Base-by-base conservation (phyloP, 1,140 invertebrate species). In the Lineus longissimus region DNA sequence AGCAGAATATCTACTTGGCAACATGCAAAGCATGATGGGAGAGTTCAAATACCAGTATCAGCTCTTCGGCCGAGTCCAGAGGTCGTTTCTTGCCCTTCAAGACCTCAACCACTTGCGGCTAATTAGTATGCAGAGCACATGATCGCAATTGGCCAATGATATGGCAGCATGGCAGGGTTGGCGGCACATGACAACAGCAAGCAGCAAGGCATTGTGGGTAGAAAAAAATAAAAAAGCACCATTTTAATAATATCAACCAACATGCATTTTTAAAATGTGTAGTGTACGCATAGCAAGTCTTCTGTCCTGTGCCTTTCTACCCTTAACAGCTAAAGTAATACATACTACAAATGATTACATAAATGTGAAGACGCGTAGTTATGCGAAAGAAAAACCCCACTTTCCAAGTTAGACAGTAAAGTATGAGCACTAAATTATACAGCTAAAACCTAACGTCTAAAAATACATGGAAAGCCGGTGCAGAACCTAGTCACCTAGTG, bases 31-130 rank as follows among this genome's bases (percentile, higher is more conserved):
- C 80, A 78, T 80, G 73, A 79, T 76, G 78, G 76, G 75, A 76
- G 33, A 36, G 6, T 36, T 36, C 33, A 71, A 88, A 89, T 93
- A 93, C 91, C 91, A 92, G 90, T 89, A 92, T 87, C 86, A 93
- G 86, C 86, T 93, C 91, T 85, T 90, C 90, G 81, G 84, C 87
- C 85, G 88, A 87, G 85, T 90, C 88, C 84, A 88, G 88, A 84
- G 87, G 86, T 84, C 89, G 88, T 87, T 92, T 92, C 89, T 92
- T 91, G 87, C 90, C 89, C 83, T 89, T 86, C 86, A 82, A 72
- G 64, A 81, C 78, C 75, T 82, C 80, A 70, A 82, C 78, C 77
- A 79, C 76, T 78, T 76, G 79, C 72, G 78, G 81, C 79, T 82
- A 81, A 81, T 80, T 81, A 79, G 76, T 79, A 79, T 76, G 76